A percentile compares a stretch with the other conserved stretches of the same genome.
Evolutionary conservation across 1,140 invertebrate genomes (phyloP).

Genomic region (Tetramorium parvispinum): DNA sequence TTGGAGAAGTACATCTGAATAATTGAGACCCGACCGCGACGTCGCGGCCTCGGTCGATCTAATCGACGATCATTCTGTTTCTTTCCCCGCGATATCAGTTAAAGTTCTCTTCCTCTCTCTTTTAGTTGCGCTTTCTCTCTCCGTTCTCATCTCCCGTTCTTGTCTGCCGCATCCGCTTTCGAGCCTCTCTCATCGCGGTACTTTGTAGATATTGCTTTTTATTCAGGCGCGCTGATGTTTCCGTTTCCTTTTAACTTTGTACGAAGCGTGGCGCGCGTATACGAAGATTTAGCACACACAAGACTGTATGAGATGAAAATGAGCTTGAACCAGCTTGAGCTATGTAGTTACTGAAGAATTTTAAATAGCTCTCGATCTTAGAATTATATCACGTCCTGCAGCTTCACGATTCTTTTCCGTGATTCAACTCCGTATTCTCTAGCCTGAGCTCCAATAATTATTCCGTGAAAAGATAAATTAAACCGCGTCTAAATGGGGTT

Average conservation of each 20-base stretch:
- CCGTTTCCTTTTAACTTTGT: slow-evolving; percentile 17
- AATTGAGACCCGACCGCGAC: slow-evolving; percentile 30
- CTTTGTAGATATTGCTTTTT: slow-evolving; percentile 25
- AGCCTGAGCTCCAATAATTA: neutral
- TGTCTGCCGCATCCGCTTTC: neutral
- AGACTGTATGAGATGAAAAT: neutral
- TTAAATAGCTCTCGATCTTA: neutral
- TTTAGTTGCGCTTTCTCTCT: neutral
- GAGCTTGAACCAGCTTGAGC: neutral
- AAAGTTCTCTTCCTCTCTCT: neutral
- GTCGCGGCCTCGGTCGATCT: slow-evolving; percentile 31
- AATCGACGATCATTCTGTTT: slow-evolving; percentile 14
- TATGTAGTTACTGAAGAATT: neutral
- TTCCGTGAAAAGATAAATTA: neutral
- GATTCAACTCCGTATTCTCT: neutral
- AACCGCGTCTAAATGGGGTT: neutral
- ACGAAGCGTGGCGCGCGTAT: neutral
- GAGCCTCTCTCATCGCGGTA: neutral
- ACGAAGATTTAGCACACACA: neutral
- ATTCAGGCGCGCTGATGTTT: slow-evolving; percentile 1
- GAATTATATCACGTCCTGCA: neutral
- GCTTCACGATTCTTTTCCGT: neutral
- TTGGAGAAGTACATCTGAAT: slow-evolving; percentile 16
- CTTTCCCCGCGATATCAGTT: neutral
- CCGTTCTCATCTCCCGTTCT: neutral